Evolutionary conservation across 2,888 invertebrate genomes (phyloP).

Genomic region (Leptopilina syphax): DNA sequence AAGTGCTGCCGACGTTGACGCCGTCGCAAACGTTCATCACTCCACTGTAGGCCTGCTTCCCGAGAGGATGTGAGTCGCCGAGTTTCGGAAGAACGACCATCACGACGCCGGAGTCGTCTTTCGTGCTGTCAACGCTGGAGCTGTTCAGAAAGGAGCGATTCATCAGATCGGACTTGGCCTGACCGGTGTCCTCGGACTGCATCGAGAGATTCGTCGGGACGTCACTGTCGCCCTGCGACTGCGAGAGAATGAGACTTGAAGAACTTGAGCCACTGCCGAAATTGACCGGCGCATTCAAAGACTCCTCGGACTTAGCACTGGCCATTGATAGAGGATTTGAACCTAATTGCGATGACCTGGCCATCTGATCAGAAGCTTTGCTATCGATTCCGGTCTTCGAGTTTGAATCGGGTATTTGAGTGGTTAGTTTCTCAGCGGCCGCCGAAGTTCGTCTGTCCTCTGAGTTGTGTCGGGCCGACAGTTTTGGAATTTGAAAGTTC

Average conservation of each 20-base stretch:
- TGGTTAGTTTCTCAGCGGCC: constrained; percentile 52
- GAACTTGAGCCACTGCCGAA: constrained; percentile 18
- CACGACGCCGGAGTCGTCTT: constrained; percentile 51
- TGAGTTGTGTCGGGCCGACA: constrained; percentile 80
- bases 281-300: constrained; percentile 32
- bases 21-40: constrained; percentile 47
- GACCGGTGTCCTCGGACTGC: constrained; percentile 59
- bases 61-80: constrained; percentile 33
- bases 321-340: constrained; percentile 42
- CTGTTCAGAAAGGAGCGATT: constrained; percentile 43
- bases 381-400: constrained; percentile 46
- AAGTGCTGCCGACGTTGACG: constrained; percentile 45
- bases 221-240: constrained; percentile 62
- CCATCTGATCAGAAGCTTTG: constrained; percentile 40
- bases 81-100: constrained; percentile 57
- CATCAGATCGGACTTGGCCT: constrained; percentile 44
- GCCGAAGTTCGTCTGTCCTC: constrained; percentile 66
- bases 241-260: constrained; percentile 53
- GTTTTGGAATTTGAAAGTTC: constrained; percentile 92
- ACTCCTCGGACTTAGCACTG: constrained; percentile 53
- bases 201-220: constrained; percentile 73
- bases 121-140: constrained; percentile 56
- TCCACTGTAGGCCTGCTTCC: constrained; percentile 46
- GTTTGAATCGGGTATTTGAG: constrained; percentile 52
- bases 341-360: constrained; percentile 38